These are phyloP conservation scores for Anolis apletophallus DNA, from an alignment of 2,797 vertebrate genomes.

Conservation along the genomic window DNA sequence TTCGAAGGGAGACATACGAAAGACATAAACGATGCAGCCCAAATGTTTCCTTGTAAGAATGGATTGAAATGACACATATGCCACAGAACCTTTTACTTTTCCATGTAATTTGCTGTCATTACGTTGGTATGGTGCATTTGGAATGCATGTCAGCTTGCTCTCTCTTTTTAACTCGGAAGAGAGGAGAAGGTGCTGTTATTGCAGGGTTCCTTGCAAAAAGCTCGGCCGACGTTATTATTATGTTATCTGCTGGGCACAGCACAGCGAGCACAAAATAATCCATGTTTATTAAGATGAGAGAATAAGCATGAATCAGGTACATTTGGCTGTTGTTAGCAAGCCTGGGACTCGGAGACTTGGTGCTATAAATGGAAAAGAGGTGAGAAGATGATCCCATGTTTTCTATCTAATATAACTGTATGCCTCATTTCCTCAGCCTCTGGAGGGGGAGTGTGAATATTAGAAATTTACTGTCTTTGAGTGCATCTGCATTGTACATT, in stretches of 20 bases:
- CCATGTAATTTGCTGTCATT: conserved; percentile 75
- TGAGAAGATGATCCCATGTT: conserved; percentile 22
- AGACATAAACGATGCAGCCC: conserved; percentile 50
- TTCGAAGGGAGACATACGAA: conserved; percentile 46
- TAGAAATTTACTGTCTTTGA: not conserved
- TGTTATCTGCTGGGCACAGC: conserved; percentile 64
- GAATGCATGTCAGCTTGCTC: conserved; percentile 74
- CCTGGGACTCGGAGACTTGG: conserved; percentile 5
- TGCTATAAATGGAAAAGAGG: conserved; percentile 35
- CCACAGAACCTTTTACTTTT: conserved; percentile 65
- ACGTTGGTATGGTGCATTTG: conserved; percentile 72
- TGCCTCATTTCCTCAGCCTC: not conserved
- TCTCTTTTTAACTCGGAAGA: conserved; percentile 70
- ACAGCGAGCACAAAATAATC: conserved; percentile 44
- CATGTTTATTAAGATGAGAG: conserved; percentile 59
- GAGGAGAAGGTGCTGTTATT: conserved; percentile 73
- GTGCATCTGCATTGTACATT: too few relatives aligned
- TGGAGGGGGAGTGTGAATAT: not conserved
- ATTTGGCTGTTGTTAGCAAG: conserved; percentile 38
- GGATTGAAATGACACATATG: conserved; percentile 67
- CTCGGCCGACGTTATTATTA: conserved; percentile 68
- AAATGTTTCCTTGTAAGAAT: conserved; percentile 57
- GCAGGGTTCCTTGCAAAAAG: conserved; percentile 67
- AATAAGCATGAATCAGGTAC: conserved; percentile 48
- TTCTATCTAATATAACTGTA: conserved; percentile 23